Base-by-base conservation (phyloP, 1,140 invertebrate species). In the Zaprionus taronus region DNA sequence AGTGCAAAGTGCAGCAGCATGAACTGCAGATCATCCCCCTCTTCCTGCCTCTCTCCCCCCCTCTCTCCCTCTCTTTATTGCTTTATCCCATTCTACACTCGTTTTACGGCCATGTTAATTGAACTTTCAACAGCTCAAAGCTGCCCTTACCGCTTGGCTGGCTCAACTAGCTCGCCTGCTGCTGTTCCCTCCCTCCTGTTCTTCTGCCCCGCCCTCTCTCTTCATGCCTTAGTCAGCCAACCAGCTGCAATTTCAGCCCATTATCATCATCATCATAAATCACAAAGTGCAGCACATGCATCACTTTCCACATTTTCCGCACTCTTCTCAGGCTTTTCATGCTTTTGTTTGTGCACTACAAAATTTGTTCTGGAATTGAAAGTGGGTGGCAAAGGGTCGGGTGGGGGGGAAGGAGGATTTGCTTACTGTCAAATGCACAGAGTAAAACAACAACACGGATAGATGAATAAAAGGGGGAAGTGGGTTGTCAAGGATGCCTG, bases 261-360 rank as follows among this genome's bases (percentile, higher is more conserved):
- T 80, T 79, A 73, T 73, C 69, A 77, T 80, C 75, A 87, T 89
- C 78, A 79, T 72, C 85, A 89, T 89, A 89, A 89, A 89, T 89
- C 84, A 90, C 57, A 72, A 72, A 81, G 74, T 90, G 85, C 85
- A 90, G 81, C 84, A 90, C 77, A 81, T 89, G 84, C 85, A 89
- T 72, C 84, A 89, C 81, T 77, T 72, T 84, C 70, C 81, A 67
- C 81, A 89, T 78, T 87, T 80, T 83, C 31, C 34, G 63, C 83
- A 80, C 69, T 64, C 63, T 81, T 65, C 77, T 56, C 78, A 51
- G 20, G 47, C 47, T 51, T 24, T 51, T 51, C 47, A 12, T 71
- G 51, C 66, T 67, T 75, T 83, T 87, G 78, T 87, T 83, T 80
- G 77, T 69, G 55, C 71, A 73, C 60, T 9, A 58, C 67, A 74